Conservation (phyloP, 2,888 invertebrate species). For the Epistrophella euchroma region DNA sequence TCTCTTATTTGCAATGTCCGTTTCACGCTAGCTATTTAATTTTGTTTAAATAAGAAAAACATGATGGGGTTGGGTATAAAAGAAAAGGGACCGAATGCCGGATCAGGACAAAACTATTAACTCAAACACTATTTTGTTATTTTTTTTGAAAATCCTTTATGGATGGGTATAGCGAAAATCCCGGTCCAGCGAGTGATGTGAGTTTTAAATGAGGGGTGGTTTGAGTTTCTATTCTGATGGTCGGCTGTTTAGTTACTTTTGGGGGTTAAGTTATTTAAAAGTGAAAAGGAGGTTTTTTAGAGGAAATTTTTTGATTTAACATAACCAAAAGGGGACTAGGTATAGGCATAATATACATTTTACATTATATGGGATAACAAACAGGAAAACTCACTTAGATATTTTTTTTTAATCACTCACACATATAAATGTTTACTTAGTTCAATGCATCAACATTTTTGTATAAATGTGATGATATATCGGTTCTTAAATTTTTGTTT, state of each 20-base stretch:
- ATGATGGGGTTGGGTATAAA: constrained; percentile 57
- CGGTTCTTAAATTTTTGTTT: neutral
- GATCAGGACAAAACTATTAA: constrained; percentile 75
- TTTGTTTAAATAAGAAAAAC: constrained; percentile 75
- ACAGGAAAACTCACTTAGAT: constrained; percentile 62
- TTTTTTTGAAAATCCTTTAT: constrained; percentile 49
- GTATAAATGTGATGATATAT: constrained; percentile 32
- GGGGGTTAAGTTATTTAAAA: constrained; percentile 56
- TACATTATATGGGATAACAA: constrained; percentile 2
- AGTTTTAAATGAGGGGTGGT: constrained; percentile 54
- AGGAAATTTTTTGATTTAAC: constrained; percentile 53
- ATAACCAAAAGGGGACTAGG: constrained; percentile 33
- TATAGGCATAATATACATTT: neutral
- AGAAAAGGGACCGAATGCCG: constrained; percentile 65
- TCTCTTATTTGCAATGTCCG: constrained; percentile 72
- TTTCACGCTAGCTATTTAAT: constrained; percentile 75
- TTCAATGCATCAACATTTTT: constrained; percentile 34
- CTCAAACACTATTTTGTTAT: constrained; percentile 67
- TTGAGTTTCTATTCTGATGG: constrained; percentile 29
- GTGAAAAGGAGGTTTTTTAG: constrained; percentile 42
- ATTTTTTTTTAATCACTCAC: constrained; percentile 25
- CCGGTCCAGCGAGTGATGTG: constrained; percentile 41
- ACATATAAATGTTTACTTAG: neutral
- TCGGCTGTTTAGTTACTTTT: constrained; percentile 36
- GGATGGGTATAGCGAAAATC: constrained; percentile 25